Base-by-base conservation (phyloP, 1,140 invertebrate genomes). In the Schlechtendalia chinensis region DNA sequence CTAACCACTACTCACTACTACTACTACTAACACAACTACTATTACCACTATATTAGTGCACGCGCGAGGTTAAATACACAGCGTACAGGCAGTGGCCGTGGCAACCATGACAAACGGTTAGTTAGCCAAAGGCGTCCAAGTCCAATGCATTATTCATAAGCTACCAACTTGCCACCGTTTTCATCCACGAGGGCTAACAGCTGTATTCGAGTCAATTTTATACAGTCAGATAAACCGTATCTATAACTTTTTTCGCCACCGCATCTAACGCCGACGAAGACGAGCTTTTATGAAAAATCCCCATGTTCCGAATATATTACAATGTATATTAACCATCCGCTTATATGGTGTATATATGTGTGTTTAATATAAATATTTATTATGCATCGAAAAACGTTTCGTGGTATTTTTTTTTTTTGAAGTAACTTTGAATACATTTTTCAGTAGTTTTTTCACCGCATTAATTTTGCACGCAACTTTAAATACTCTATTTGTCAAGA, bases 281-380 rank as follows among this genome's bases (percentile, higher is more conserved):
- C 17, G 19, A 77, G 27, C 32, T 77, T 59, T 77, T 77, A 77
- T 77, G 74, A 77, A 77, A 77, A 77, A 77, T 77, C 54, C n/a
- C 74, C 56, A 77, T 56, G 74, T 77, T 39, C 56, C 19, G 32
- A 47, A 77, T 77, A 77, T 32, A 77, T 58, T 59, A 58, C 8
- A 69, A 69, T 69, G 24, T 50, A 22, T 69, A 27, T 24, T 50
- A 27, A 24, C 12, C 32, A 63, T 11, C 29, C n/a, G 19, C 3
- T 5, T 10, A 19, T 65, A n/a, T 8, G 8, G 19, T 39, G 27
- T 69, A 27, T 69, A 22, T 45, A 22, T 39, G 45, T 47, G 45
- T 67, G 32, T 65, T 39, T 39, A 39, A 6, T 67, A 67, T 67
- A 67, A 67, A 69, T 69, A 69, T 69, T 69, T 69, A 69, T 69